Conservation (phyloP, 2,797 vertebrate species). For the Nannoperca australis region DNA sequence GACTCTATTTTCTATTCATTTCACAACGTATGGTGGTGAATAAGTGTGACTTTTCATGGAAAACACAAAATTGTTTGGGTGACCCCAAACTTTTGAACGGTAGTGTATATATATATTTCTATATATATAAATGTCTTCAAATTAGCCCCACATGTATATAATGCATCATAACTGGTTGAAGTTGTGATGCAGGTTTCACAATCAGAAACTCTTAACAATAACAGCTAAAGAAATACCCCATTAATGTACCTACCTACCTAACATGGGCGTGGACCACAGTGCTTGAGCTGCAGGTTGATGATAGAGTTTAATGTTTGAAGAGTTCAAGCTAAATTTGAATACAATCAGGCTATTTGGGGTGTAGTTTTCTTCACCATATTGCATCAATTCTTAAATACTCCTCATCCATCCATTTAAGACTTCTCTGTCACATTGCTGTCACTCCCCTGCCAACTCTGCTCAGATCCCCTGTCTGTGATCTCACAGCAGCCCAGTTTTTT, state of each 20-base stretch:
- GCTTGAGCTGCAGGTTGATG: slow-evolving; percentile 19
- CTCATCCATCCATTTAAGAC: slow-evolving; percentile 8
- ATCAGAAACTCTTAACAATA: slow-evolving; percentile 7
- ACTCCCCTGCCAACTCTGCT: slow-evolving; percentile 20
- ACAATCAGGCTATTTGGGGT: slow-evolving; percentile 24
- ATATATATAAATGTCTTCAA: too few relatives aligned
- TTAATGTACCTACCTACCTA: background rate
- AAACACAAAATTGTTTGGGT: too few relatives aligned
- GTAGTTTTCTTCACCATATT: slow-evolving; percentile 8
- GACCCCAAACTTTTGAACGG: too few relatives aligned
- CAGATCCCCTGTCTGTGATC: slow-evolving; percentile 10
- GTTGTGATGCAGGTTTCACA: slow-evolving; percentile 6
- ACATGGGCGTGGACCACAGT: background rate
- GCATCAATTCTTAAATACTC: slow-evolving; percentile 17
- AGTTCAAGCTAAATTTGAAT: slow-evolving; percentile 35
- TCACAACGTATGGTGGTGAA: too few relatives aligned
- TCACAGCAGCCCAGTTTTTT: slow-evolving; percentile 33
- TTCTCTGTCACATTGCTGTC: slow-evolving; percentile 21
- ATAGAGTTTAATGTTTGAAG: slow-evolving; percentile 20
- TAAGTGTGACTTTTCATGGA: too few relatives aligned
- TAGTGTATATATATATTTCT: too few relatives aligned
- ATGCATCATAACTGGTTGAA: too few relatives aligned
- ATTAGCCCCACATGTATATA: too few relatives aligned
- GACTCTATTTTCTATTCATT: too few relatives aligned
- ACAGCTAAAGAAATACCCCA: background rate